A percentile compares a stretch with the other conserved stretches of the same genome.
These are phyloP conservation scores for Sebastes oblongus DNA, from an alignment of 2,797 vertebrate genomes.

Conservation along the genomic window DNA sequence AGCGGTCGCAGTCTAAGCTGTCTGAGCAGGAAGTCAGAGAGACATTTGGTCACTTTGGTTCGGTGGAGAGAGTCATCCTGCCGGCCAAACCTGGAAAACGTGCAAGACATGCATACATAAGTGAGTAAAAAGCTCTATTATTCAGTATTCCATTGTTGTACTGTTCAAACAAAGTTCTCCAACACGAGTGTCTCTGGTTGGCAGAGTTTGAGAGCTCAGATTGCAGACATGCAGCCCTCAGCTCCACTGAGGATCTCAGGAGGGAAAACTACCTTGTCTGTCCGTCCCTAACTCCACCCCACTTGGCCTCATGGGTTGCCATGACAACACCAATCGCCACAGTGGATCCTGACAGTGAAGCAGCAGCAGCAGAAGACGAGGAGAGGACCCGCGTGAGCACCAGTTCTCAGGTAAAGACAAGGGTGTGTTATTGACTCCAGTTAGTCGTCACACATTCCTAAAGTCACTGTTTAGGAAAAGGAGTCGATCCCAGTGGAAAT, in stretches of 20 bases:
- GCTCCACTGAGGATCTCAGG: slow-evolving; percentile 63
- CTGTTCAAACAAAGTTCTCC: not conserved
- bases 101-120: slow-evolving; percentile 80
- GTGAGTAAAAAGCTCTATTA: slow-evolving; percentile 74
- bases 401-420: slow-evolving; percentile 38
- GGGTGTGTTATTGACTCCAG: not conserved
- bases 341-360: not conserved
- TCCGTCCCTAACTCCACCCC: slow-evolving; percentile 79
- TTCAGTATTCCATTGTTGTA: accelerated
- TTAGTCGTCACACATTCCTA: not conserved
- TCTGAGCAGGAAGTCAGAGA: slow-evolving; percentile 74
- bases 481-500: too few relatives aligned
- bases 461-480: too few relatives aligned
- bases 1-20: slow-evolving; percentile 50
- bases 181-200: not conserved
- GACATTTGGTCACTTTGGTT: slow-evolving; percentile 74
- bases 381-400: not conserved
- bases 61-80: slow-evolving; percentile 77
- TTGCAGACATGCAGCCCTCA: slow-evolving; percentile 73
- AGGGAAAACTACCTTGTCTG: slow-evolving; percentile 68
- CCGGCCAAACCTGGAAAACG: slow-evolving; percentile 72
- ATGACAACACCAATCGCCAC: not conserved
- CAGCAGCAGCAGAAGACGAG: not conserved
- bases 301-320: slow-evolving; percentile 65
- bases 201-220: slow-evolving; percentile 75